A percentile compares a stretch with the other conserved stretches of the same genome.
Evolutionary conservation across 2,797 vertebrate species (phyloP).

Genomic region (Sebastes alutus): DNA sequence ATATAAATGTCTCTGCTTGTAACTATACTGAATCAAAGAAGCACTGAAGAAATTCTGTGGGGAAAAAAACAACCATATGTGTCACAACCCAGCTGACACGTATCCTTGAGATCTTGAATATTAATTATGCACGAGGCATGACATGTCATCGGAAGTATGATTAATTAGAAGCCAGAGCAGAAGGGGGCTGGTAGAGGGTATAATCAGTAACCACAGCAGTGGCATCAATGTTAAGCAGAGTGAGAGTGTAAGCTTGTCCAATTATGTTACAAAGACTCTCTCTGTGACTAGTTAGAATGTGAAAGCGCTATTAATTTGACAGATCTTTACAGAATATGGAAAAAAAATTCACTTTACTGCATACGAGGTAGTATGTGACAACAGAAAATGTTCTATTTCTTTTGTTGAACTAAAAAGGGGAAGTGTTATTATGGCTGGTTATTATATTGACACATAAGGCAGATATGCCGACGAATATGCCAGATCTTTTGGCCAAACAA

Average conservation of each 20-base stretch:
- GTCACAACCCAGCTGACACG: neutral
- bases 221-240: neutral
- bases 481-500: too few species aligned
- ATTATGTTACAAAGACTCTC: neutral
- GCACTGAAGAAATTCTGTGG: neutral
- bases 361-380: neutral
- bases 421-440: neutral
- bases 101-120: neutral
- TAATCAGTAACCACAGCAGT: neutral
- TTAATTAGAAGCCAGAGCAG: slow-evolving; percentile 19
- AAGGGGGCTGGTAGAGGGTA: neutral
- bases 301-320: neutral
- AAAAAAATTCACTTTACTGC: neutral
- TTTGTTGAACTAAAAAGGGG: neutral
- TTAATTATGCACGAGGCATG: neutral
- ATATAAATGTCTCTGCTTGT: neutral
- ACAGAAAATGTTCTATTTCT: neutral
- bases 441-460: neutral
- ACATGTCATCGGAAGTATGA: neutral
- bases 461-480: too few species aligned
- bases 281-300: neutral
- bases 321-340: neutral
- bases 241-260: neutral
- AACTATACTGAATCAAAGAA: neutral
- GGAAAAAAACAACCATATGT: neutral